Evolutionary conservation across 2,888 invertebrate species (phyloP), one percentile per base, ranked within the genome.

Genomic region (Homarus gammarus): DNA sequence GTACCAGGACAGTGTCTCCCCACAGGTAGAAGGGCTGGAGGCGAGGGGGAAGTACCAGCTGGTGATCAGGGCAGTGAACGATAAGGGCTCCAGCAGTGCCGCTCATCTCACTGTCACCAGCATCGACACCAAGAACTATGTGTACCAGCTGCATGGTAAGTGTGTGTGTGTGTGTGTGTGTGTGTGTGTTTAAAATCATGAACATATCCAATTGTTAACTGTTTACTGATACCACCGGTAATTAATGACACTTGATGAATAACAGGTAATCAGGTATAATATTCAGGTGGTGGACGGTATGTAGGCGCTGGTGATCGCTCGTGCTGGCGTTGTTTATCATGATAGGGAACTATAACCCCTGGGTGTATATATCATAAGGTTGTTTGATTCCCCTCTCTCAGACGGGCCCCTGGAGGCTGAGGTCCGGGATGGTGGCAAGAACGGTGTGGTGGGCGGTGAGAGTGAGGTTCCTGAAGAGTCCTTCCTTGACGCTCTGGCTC

Each of bases 341-440:
- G 10, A n/a, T 15, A 38, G 22, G 3, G 5, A 33, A 5, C 49
- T 49, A 78, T 78, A 51, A 27, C 12, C 51, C 51, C 31, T 0
- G 51, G n/a, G n/a, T n/a, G n/a, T n/a, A n/a, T 10, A 0, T 78
- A 31, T 38, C 40, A 5, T 38, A 22, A 3, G 12, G 18, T 44
- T n/a, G 8, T 40, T 44, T 27, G 27, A 27, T 40, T n/a, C 1
- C 15, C 18, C 31, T 15, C 49, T 15, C 15, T 18, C 77, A 90
- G 90, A 87, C 72, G 90, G 90, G 31, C 90, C 90, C 44, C 84
- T 86, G 22, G 90, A 90, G 56, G 90, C 90, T 8, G 90, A 90
- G 70, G 90, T 90, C 10, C 72, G 90, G 31, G 83, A 90, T 38
- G 83, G 86, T 3, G 72, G 84, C 27, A 56, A 86, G 56, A 73